Conservation (phyloP, 2,888 invertebrate species). For the Microdon myrmicae region DNA sequence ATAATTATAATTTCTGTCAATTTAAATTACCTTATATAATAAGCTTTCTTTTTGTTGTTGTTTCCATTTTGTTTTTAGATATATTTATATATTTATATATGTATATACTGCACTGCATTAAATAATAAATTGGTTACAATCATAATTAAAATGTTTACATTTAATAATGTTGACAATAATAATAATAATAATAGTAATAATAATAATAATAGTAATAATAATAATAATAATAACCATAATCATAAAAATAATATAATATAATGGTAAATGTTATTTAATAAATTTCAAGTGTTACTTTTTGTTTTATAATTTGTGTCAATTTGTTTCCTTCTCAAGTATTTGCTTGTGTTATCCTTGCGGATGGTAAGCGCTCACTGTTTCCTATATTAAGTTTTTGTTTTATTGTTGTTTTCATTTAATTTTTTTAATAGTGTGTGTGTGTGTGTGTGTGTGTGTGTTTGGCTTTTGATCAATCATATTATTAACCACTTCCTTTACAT, state of each 20-base stretch:
- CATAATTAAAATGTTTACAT: constrained; percentile 42
- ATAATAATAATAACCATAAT: constrained; percentile 42
- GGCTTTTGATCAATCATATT: constrained; percentile 36
- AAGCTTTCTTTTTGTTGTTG: constrained; percentile 31
- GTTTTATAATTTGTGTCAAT: constrained; percentile 17
- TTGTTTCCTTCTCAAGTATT: constrained; percentile 36
- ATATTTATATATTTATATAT: constrained; percentile 41
- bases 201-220: constrained; percentile 34
- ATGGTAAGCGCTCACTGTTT: constrained; percentile 5
- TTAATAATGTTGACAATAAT: constrained; percentile 30
- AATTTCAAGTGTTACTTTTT: constrained; percentile 6
- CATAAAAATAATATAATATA: too few species aligned
- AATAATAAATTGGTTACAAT: constrained; percentile 50
- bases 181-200: constrained; percentile 36
- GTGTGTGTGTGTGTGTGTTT: constrained; percentile 20
- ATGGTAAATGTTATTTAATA: constrained; percentile 35
- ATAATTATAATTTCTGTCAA: constrained; percentile 52
- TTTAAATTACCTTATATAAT: constrained; percentile 48
- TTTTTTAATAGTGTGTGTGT: constrained; percentile 15
- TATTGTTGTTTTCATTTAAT: constrained; percentile 14
- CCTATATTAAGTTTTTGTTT: constrained; percentile 26
- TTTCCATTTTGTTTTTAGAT: constrained; percentile 32
- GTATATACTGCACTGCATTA: constrained; percentile 50
- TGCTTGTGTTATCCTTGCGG: constrained; percentile 9
- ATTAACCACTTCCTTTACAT: constrained; percentile 8